Percentiles rank a stretch among this genome's conserved stretches.
Conservation (phyloP, 2,888 invertebrate species). For the Lissonota sp. region DNA sequence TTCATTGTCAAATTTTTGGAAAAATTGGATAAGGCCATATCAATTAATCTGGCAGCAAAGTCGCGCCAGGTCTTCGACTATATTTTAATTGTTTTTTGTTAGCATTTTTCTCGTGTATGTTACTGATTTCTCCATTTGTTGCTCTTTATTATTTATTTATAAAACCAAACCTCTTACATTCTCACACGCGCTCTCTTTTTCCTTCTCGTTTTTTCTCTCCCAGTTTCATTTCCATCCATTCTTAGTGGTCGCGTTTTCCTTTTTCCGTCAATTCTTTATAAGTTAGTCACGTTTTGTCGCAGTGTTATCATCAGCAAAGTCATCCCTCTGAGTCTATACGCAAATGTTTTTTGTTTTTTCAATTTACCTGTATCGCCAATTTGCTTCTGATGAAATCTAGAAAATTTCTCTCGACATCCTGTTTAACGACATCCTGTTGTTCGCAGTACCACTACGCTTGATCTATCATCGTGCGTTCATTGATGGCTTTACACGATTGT, state of each 20-base stretch:
- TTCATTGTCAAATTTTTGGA: slow-evolving; percentile 78
- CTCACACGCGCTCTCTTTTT: slow-evolving; percentile 65
- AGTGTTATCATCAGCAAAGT: slow-evolving; percentile 76
- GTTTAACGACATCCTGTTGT: no score
- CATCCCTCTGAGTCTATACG: slow-evolving; percentile 51
- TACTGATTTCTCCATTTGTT: slow-evolving; percentile 69
- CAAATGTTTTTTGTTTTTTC: slow-evolving; percentile 38
- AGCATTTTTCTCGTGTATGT: slow-evolving; percentile 33
- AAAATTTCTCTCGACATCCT: no score
- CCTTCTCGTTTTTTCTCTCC: background rate
- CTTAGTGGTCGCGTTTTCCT: slow-evolving; percentile 70
- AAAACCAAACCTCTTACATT: slow-evolving; percentile 77
- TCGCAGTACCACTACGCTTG: no score
- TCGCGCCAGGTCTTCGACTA: slow-evolving; percentile 79
- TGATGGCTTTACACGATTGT: background rate
- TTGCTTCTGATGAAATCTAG: no score
- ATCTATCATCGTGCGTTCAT: no score
- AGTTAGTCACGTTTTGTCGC: slow-evolving; percentile 72
- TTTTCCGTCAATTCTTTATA: slow-evolving; percentile 57
- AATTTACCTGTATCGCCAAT: no score
- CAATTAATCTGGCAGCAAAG: slow-evolving; percentile 82
- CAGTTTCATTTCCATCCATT: slow-evolving; percentile 73
- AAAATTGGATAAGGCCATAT: slow-evolving; percentile 84
- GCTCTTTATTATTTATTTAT: slow-evolving; percentile 72
- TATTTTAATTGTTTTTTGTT: slow-evolving; percentile 67